Evolutionary conservation across 2,113 vertebrate species (phyloP), one percentile per base, ranked within the genome.

Genomic region (Miniopterus natalensis): DNA sequence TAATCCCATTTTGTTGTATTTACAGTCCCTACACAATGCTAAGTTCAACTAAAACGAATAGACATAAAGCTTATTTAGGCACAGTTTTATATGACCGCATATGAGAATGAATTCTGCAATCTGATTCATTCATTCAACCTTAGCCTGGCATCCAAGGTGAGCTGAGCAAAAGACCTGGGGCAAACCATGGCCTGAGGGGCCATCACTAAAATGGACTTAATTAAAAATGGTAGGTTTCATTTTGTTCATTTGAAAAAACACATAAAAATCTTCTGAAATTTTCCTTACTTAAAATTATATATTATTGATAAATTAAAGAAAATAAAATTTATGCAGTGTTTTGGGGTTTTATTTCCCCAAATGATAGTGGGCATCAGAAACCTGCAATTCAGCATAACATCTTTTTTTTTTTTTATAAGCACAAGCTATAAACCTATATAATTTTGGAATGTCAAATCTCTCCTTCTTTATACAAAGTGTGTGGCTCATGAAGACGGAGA

Each of bases 121-220:
- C 8, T 36, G 51, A 40, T 8, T 71, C n/a, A 47, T 27, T 2
- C 55, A 40, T 8, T 71, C n/a, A 47, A 31, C 3, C 55, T 74
- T 15, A 74, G n/a, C 31, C 45, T 63, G 8, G 51, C 23, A 74
- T 49, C 57, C 65, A 61, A n/a, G 42, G 8, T 74, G 47, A 45
- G 5, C 29, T n/a, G 1, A 14, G 31, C 3, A 11, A 1, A 20
- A 0, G 12, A 27, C 31, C 14, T 42, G 27, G 8, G 6, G 6
- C 5, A 11, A 4, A 2, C 23, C 11, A 2, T 51, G 3, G 5
- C 4, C 0, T 29, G 25, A 71, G 10, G 75, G 31, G 21, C 9
- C 17, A 59, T 55, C 3, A 20, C 29, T 47, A 40, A 83, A 42
- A 1, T 15, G 15, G 5, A 45, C 8, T 8, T 9, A 14, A 2